A percentile compares a stretch with the other conserved stretches of the same genome.
phyloP scores from a whole-genome alignment of 2,797 vertebrate genomes.

The Rhinogobio ventralis region DNA sequence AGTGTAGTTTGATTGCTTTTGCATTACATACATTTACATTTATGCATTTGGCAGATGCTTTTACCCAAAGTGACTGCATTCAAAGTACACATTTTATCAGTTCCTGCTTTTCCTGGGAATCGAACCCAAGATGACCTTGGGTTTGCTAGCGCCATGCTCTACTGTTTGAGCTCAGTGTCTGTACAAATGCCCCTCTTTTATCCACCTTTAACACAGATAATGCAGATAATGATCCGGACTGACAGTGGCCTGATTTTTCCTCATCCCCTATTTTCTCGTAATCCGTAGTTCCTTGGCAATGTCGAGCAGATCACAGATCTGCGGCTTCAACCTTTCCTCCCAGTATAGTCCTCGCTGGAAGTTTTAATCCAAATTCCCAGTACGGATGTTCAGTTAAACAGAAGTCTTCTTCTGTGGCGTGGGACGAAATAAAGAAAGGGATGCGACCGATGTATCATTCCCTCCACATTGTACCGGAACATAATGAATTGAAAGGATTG shows the following conservation, averaged over 20 bases:
- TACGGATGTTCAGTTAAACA: constrained; percentile 57
- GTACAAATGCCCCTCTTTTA: constrained; percentile 56
- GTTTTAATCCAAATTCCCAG: constrained; percentile 53
- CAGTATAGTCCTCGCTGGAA: constrained; percentile 52
- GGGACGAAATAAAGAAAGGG: background rate
- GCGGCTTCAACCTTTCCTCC: constrained; percentile 42
- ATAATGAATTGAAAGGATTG: background rate
- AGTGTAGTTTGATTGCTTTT: background rate
- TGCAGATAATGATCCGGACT: constrained; percentile 73
- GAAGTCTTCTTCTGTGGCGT: background rate
- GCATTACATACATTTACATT: background rate
- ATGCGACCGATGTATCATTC: constrained; percentile 5
- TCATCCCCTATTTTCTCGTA: constrained; percentile 59
- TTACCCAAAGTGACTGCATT: background rate
- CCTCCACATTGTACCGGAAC: background rate
- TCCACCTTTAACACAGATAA: constrained; percentile 68
- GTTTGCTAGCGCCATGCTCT: background rate
- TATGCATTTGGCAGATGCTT: background rate
- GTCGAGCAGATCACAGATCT: constrained; percentile 60
- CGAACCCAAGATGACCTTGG: background rate
- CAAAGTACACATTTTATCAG: background rate
- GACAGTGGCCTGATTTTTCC: constrained; percentile 74
- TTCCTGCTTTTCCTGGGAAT: background rate
- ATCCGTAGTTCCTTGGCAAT: constrained; percentile 64
- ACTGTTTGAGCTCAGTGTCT: background rate